Evolutionary conservation across 2,113 vertebrate species (phyloP), one percentile per base, ranked within the genome.

Genomic region (Falcunculus frontatus): DNA sequence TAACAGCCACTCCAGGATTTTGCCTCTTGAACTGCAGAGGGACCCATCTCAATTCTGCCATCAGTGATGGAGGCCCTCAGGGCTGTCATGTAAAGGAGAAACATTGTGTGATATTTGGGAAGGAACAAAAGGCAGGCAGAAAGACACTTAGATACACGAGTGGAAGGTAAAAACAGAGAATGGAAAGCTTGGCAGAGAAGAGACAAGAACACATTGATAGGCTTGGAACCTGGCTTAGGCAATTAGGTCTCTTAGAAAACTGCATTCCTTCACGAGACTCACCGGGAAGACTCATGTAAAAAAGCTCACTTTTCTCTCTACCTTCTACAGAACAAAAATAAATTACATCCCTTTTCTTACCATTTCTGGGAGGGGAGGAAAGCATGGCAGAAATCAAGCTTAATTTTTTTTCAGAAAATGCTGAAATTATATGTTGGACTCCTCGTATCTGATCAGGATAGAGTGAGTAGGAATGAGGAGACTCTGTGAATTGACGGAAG

Each of bases 381-480:
- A 27, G 35, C n/a, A 63, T 26, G 27, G 50, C 39, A 88, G 65
- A 81, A 79, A 84, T 84, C 49, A 86, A 53, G 33, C 60, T 75
- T n/a, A 73, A 75, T 67, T 94, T 95, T 84, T 39, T 33, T 95
- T 89, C 68, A 80, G 64, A 87, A 91, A 95, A 87, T 47, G 60
- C 50, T 81, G 70, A 92, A 79, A 92, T 93, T 89, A 73, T 65
- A 87, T 4, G 46, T 83, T 84, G 67, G 68, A 85, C 75, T 75
- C 92, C 53, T 93, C 57, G 19, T 76, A 84, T 91, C 69, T 90
- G 88, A 89, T 96, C 53, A 93, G 82, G 80, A 55, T 77, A 85
- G 89, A 95, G 86, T 44, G 93, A 96, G 95, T 86, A 93, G 95
- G 95, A 93, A 93, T 4, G 22, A 80, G 78, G 46, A 91, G 75